Percentiles rank a stretch among this genome's conserved stretches.
Conservation (phyloP, 2,113 vertebrate genomes). For the Muscicapa adusta region DNA sequence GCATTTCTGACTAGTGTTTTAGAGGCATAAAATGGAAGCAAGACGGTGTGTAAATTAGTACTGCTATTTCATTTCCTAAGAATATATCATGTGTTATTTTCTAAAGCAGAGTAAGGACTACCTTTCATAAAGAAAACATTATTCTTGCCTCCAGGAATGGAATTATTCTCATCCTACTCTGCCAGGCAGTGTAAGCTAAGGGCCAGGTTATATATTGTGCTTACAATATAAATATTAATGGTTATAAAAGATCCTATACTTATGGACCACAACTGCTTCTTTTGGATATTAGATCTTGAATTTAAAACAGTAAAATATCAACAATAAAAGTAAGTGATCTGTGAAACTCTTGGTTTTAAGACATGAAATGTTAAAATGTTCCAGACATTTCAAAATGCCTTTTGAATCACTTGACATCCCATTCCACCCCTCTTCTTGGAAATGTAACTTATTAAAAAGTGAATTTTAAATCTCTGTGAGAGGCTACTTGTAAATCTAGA, state of each 20-base stretch:
- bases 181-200: background rate
- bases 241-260: background rate
- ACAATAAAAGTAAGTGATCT: background rate
- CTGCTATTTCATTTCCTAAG: conserved; percentile 28
- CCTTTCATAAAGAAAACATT: conserved; percentile 2
- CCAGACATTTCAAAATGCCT: conserved; percentile 19
- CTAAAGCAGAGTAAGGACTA: background rate
- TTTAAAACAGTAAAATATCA: background rate
- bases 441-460: conserved; percentile 37
- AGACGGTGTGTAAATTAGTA: conserved; percentile 17
- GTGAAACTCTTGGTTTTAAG: background rate
- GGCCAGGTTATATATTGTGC: background rate
- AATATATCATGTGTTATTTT: background rate
- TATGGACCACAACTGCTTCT: background rate
- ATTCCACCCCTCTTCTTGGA: background rate
- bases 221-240: background rate
- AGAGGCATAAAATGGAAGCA: background rate
- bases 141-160: conserved; percentile 1
- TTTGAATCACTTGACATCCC: background rate
- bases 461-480: background rate
- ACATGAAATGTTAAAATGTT: background rate
- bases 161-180: background rate
- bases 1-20: background rate
- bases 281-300: background rate
- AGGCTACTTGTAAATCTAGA: conserved; percentile 20